Conservation (phyloP, 1,140 invertebrate genomes). For the Drosophila saltans region DNA sequence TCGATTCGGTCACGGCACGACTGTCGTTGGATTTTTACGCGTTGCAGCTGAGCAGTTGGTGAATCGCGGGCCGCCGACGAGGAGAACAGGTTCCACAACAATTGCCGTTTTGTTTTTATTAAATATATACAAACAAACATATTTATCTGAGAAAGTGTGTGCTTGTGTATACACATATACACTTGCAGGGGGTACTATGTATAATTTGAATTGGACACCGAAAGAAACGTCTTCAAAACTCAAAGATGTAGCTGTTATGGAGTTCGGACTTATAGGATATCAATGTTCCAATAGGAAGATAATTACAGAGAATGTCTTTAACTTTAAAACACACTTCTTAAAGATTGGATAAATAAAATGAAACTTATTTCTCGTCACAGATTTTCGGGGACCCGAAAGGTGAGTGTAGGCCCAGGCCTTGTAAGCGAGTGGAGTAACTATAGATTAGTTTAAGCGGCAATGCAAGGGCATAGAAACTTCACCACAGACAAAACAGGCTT, state of each 20-base stretch:
- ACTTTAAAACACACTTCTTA: too few species aligned
- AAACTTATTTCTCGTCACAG: too few species aligned
- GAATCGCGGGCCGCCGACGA: slow-evolving; percentile 31
- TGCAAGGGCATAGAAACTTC: not conserved
- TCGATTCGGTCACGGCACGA: slow-evolving; percentile 6
- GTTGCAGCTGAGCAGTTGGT: slow-evolving; percentile 21
- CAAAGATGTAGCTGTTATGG: too few species aligned
- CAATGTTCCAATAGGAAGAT: too few species aligned
- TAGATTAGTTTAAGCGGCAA: not conserved
- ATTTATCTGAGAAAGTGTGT: not conserved
- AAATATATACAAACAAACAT: not conserved
- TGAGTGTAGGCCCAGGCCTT: too few species aligned
- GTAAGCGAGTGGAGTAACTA: too few species aligned
- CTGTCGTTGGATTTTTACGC: slow-evolving; percentile 15
- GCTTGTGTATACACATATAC: not conserved
- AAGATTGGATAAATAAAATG: too few species aligned
- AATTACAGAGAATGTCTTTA: too few species aligned
- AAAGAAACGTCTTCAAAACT: not conserved
- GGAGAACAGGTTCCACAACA: slow-evolving; percentile 63
- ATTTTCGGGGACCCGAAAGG: too few species aligned
- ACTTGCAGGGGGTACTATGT: not conserved
- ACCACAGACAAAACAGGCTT: not conserved
- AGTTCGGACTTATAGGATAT: too few species aligned
- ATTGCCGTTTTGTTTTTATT: slow-evolving; percentile 50
- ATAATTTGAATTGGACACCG: not conserved